phyloP scores from a whole-genome alignment of 2,888 invertebrate genomes.

The Cheilosia urbana region DNA sequence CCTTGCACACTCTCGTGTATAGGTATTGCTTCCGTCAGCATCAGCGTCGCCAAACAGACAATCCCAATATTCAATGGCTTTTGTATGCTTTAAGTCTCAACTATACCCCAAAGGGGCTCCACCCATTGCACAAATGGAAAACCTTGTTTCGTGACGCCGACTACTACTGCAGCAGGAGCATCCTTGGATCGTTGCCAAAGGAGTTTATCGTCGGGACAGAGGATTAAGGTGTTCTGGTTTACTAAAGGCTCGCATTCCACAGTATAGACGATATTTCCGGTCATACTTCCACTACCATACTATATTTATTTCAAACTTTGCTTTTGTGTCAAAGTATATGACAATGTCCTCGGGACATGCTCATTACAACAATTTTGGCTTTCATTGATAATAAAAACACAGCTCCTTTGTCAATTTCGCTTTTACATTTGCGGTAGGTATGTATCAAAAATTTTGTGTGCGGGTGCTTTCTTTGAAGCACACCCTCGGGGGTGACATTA shows the following conservation, averaged over 20 bases:
- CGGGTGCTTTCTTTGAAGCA: conserved; percentile 41
- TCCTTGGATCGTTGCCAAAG: conserved; percentile 70
- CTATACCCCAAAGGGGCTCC: conserved; percentile 36
- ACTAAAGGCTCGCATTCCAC: conserved; percentile 45
- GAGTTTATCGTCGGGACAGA: conserved; percentile 68
- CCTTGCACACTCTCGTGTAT: background rate
- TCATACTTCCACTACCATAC: background rate
- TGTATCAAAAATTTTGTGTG: conserved; percentile 16
- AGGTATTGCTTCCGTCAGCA: conserved; percentile 36
- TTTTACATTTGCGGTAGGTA: conserved; percentile 26
- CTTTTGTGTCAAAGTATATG: conserved; percentile 1
- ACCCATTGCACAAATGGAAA: conserved; percentile 26
- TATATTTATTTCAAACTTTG: background rate
- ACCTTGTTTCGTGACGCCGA: conserved; percentile 35
- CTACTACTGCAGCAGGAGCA: conserved; percentile 53
- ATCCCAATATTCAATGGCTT: conserved; percentile 53
- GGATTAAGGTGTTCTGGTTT: conserved; percentile 67
- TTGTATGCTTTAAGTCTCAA: conserved; percentile 49
- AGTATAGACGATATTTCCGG: conserved; percentile 11
- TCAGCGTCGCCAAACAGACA: conserved; percentile 26
- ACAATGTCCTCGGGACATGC: conserved; percentile 55
- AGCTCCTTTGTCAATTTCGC: conserved; percentile 49
- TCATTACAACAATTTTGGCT: conserved; percentile 69
- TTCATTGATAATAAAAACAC: conserved; percentile 44
- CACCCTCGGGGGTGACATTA: conserved; percentile 30